These are phyloP conservation scores for Thripadectes ignobilis DNA, from an alignment of 2,797 vertebrate genomes.

Conservation along the genomic window DNA sequence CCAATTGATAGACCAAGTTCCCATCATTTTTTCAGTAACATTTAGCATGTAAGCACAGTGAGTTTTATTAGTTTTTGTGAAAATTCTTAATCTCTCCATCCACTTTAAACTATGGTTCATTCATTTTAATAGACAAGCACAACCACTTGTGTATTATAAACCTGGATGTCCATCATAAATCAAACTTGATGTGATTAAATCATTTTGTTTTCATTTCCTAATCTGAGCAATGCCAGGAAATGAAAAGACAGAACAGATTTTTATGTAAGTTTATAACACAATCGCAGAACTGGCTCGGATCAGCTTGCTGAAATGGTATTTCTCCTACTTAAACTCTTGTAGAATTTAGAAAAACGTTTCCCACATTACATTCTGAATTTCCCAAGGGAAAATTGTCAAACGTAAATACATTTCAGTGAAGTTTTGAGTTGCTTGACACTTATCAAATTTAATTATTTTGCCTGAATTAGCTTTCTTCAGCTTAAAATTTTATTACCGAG, in stretches of 20 bases:
- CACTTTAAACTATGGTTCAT: neutral
- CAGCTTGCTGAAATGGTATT: neutral
- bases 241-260: neutral
- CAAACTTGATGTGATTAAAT: neutral
- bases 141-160: neutral
- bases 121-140: neutral
- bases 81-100: neutral
- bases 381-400: neutral
- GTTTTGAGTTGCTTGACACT: neutral
- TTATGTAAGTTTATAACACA: neutral
- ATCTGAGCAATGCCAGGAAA: neutral
- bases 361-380: neutral
- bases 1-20: neutral
- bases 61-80: neutral
- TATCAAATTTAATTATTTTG: constrained; percentile 24
- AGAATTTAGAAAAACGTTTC: neutral
- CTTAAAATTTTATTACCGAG: constrained; percentile 18
- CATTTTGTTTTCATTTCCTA: neutral
- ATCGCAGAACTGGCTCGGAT: neutral
- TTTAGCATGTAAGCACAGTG: neutral
- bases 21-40: neutral
- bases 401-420: neutral
- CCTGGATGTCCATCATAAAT: neutral
- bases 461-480: neutral
- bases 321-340: neutral